Evolutionary conservation across 2,888 invertebrate species (phyloP), one percentile per base, ranked within the genome.

Genomic region (Neuroscelio doddi): DNA sequence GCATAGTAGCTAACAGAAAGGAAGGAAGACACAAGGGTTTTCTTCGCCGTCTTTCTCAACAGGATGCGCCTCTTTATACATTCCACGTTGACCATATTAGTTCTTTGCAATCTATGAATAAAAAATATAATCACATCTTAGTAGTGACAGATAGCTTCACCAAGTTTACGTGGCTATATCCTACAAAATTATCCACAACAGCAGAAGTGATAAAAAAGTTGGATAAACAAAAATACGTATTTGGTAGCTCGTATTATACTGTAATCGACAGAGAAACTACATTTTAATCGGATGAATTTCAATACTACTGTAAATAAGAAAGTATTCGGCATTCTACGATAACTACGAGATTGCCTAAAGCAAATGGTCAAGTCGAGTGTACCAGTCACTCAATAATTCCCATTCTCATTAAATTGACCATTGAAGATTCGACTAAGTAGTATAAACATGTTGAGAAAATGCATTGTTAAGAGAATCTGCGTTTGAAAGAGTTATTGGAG

Each of bases 201-300:
- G 27, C 1, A 16, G 64, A 67, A 34, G 34, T 46, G 1, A 49
- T 64, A 7, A 21, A 49, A 2, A 64, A 53, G 29, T 36, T 64
- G 26, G 36, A 59, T 1, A 44, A 27, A 7, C 58, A 58, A 16
- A 59, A 45, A 10, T 9, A n/a, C 9, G 16, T 41, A 5, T 64
- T 59, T 45, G 53, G 52, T 12, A 64, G 53, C 32, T 50, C 64
- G 24, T 10, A 12, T 2, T 14, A 16, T 8, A 59, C 59, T 15
- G 12, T 64, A 15, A 45, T 46, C 7, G 65, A 65, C 45, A 61
- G 51, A 56, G 58, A 55, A 36, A 47, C 50, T 17, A 53, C 53
- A 26, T 64, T 64, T 38, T 41, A 44, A 1, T 64, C 53, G 4
- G 42, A 64, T 5, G 58, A 53, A 17, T 64, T 64, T 46, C 14